Evolutionary conservation across 2,888 invertebrate species (phyloP), one percentile per base, ranked within the genome.

Genomic region (Eupithecia subfuscata): DNA sequence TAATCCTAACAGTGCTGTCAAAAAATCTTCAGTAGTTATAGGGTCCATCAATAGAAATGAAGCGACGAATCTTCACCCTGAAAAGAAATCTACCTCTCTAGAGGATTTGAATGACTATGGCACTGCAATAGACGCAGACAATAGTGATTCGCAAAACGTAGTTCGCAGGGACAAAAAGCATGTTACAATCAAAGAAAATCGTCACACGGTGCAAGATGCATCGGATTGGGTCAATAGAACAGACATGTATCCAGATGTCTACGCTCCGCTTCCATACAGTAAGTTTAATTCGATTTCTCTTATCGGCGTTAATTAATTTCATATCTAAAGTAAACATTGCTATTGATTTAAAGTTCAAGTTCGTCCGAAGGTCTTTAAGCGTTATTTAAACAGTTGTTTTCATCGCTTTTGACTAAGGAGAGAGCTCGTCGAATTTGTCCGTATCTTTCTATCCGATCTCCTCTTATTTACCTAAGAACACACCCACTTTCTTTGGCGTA

Each of bases 201-300:
- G 93, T 52, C 93, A 94, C 81, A 92, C 93, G 30, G 78, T 93
- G 69, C 91, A 93, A 77, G 93, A 94, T 67, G 85, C 90, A 76
- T 84, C 88, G 18, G 90, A 92, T 76, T 94, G 94, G 94, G 90
- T 85, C 74, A 94, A 94, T 82, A 91, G 95, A 83, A 91, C 93
- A 52, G 88, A 95, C 82, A 95, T 96, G 87, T 96, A 97, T 91
- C 97, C 97, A 78, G 95, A 97, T 88, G 96, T 97, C 82, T 97
- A 97, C 89, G 97, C 97, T 80, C 97, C 97, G 82, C 95, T 96
- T 82, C 97, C 97, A 76, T 97, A 97, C 92, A 97, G 97, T 97
- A 95, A 96, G 97, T 97, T 96, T 16, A 43, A 68, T 43, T 25
- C 22, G 25, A 45, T 22, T 43, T 40, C 25, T 43, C 43, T 68